Conservation (phyloP, 2,888 invertebrate species). For the Dolomedes plantarius region DNA sequence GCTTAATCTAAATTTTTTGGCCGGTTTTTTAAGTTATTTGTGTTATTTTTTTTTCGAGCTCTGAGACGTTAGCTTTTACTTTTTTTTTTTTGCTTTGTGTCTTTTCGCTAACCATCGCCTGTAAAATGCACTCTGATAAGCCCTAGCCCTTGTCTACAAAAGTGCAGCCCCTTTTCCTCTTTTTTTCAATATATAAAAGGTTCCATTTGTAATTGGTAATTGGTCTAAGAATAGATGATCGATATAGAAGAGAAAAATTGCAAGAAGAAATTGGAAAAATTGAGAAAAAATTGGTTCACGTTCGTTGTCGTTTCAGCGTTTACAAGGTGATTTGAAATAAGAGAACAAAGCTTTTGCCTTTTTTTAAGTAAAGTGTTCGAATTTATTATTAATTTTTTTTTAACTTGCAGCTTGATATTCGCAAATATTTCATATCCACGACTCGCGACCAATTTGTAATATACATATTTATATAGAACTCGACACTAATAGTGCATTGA, state of each 20-base stretch:
- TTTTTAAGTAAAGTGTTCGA: background rate
- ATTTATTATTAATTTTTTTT: background rate
- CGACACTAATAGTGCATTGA: constrained; percentile 36
- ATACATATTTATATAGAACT: constrained; percentile 39
- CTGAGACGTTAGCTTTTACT: background rate
- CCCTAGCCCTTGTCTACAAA: constrained; percentile 62
- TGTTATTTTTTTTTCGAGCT: background rate
- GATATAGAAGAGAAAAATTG: constrained; percentile 38
- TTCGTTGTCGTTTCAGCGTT: constrained; percentile 43
- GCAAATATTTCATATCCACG: constrained; percentile 42
- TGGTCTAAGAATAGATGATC: constrained; percentile 48
- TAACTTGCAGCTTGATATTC: background rate
- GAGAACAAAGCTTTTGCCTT: constrained; percentile 63
- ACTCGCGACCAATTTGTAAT: constrained; percentile 57
- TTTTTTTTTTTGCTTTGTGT: background rate
- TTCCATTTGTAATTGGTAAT: constrained; percentile 19
- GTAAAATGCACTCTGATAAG: constrained; percentile 41
- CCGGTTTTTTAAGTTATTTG: background rate
- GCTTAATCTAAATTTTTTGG: background rate
- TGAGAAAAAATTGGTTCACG: constrained; percentile 59
- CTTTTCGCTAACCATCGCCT: background rate
- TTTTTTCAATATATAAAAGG: constrained; percentile 22
- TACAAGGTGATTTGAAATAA: constrained; percentile 49
- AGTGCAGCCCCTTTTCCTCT: constrained; percentile 58
- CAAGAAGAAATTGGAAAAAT: constrained; percentile 32